Base-by-base conservation (phyloP, 2,797 vertebrate species). In the Liparis tanakae region DNA sequence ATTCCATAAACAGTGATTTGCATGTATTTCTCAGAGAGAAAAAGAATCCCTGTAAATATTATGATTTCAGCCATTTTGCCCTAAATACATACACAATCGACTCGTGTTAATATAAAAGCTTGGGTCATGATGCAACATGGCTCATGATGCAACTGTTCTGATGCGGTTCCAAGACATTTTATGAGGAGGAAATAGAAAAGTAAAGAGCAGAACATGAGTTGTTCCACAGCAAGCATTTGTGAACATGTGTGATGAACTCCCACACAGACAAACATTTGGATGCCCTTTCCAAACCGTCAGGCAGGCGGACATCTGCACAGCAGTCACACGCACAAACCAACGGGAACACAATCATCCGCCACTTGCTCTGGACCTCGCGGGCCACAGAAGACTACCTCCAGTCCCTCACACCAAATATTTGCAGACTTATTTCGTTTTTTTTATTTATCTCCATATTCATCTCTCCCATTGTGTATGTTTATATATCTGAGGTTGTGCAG, bases 401-500 rank as follows among this genome's bases (percentile, higher is more conserved):
- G 54, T 84, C 68, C 78, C 68, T 36, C 2, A 63, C 69, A 79
- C 80, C 86, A 88, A 89, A 90, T 89, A 90, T 87, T 85, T 88
- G 78, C 73, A 84, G 77, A 83, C 78, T 66, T 81, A 59, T 82
- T 85, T 86, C 48, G 34, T 76, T 80, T 44, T 85, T 81, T 30
- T 2, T 2, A 89, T 30, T 2, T 2, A 89, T 90, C 86, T 87
- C 63, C 66, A 78, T 76, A 74, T 86, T 80, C 76, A 87, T 87
- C 83, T 85, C 58, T 85, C 58, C 70, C 67, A 53, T 77, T 87
- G 78, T 80, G 74, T 82, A 65, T 82, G 85, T 87, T 88, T 85
- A 63, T 75, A 63, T 75, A 72, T 86, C 70, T 60, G 67, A 80
- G 69, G 72, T 72, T 82, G 44, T 73, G 77, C 59, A 56, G 72